A percentile compares a stretch with the other conserved stretches of the same genome.
phyloP scores from a whole-genome alignment of 2,113 vertebrate genomes.

The Tragelaphus imberbis region DNA sequence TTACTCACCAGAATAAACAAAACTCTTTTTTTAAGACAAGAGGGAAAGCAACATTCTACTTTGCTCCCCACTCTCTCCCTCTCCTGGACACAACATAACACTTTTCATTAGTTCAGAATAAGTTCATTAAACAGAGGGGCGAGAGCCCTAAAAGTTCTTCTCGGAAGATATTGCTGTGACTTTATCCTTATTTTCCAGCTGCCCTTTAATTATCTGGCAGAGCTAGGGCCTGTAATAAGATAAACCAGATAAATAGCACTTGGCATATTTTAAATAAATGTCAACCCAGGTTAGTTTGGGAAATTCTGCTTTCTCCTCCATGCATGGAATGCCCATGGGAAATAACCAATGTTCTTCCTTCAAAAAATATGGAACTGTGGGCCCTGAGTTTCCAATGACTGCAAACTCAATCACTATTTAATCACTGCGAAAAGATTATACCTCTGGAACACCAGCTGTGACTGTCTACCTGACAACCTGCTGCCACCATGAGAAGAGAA shows the following conservation, averaged over 20 bases:
- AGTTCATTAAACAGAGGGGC: conserved; percentile 21
- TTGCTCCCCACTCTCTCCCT: not conserved
- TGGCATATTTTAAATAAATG: conserved; percentile 61
- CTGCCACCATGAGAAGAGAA: not conserved
- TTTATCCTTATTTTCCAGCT: conserved; percentile 35
- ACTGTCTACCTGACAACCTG: not conserved
- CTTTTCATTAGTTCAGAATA: not conserved
- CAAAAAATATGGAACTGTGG: not conserved
- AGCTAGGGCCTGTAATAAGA: conserved; percentile 31
- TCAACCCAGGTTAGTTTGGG: conserved; percentile 51
- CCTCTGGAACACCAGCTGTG: not conserved
- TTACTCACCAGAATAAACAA: conserved; percentile 18
- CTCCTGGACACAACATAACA: not conserved
- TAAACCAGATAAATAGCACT: conserved; percentile 50
- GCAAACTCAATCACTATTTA: not conserved
- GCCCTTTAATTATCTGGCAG: conserved; percentile 49
- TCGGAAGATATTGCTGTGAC: not conserved
- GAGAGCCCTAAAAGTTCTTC: not conserved
- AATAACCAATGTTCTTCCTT: conserved; percentile 34
- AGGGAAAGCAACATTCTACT: not conserved
- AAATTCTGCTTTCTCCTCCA: conserved; percentile 41
- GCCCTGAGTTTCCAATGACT: not conserved
- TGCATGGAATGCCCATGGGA: not conserved
- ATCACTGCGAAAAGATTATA: not conserved
- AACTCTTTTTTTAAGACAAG: not conserved